A percentile compares a stretch with the other conserved stretches of the same genome.
Evolutionary conservation across 2,113 vertebrate species (phyloP).

Genomic region (Cebus imitator): DNA sequence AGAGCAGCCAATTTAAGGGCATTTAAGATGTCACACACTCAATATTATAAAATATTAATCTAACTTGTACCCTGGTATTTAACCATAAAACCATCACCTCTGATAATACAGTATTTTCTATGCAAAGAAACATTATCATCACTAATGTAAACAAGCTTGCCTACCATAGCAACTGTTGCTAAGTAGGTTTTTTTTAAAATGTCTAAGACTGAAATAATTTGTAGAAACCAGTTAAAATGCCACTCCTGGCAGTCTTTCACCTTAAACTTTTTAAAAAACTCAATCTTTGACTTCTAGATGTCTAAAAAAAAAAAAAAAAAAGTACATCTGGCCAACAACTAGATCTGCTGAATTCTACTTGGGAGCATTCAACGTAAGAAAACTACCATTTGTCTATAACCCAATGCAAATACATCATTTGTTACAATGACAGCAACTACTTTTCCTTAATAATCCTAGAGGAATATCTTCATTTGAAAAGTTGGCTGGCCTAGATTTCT

Average conservation of each 20-base stretch:
- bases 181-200: constrained; percentile 11
- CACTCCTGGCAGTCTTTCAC: constrained; percentile 35
- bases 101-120: constrained; percentile 19
- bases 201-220: constrained; percentile 41
- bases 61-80: not conserved
- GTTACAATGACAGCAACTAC: constrained; percentile 2
- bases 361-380: not conserved
- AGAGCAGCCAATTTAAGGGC: not conserved
- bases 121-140: constrained; percentile 38
- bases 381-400: constrained; percentile 35
- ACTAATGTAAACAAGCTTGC: constrained; percentile 39
- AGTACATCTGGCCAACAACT: constrained; percentile 2
- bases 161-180: constrained; percentile 40
- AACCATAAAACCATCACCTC: constrained; percentile 41
- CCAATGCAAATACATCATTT: constrained; percentile 26
- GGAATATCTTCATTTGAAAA: constrained; percentile 49
- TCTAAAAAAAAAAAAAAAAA: not conserved
- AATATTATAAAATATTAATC: constrained; percentile 26
- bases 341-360: not conserved
- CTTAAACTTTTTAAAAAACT: constrained; percentile 34
- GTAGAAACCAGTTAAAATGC: constrained; percentile 48
- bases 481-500: constrained; percentile 39
- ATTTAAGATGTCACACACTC: constrained; percentile 4
- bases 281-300: not conserved
- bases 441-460: constrained; percentile 46